phyloP scores from a whole-genome alignment of 1,140 invertebrate species.

The Neodiprion lecontei region DNA sequence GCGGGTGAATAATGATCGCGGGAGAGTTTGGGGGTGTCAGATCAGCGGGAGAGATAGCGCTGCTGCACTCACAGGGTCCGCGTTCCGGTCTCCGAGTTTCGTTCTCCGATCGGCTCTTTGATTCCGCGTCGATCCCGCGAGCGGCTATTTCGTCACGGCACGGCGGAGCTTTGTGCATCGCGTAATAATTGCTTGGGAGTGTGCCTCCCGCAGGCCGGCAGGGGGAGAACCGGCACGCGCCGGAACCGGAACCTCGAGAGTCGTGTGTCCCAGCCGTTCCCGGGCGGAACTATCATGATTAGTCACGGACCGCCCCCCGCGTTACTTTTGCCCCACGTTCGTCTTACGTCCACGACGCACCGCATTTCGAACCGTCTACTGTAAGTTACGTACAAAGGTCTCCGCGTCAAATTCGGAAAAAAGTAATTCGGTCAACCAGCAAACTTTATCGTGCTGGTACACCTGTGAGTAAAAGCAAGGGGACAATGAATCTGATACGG shows the following conservation, averaged over 20 bases:
- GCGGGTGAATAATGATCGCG: slow-evolving; percentile 13
- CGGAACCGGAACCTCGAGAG: slow-evolving; percentile 61
- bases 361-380: too few species aligned
- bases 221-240: slow-evolving; percentile 49
- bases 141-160: neutral
- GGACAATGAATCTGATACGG: too few species aligned
- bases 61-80: slow-evolving; percentile 6
- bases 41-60: neutral
- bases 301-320: slow-evolving; percentile 50
- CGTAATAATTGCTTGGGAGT: slow-evolving; percentile 53
- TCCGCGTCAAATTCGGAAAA: too few species aligned
- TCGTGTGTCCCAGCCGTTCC: slow-evolving; percentile 61
- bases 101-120: neutral
- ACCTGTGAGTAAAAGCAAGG: too few species aligned
- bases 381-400: too few species aligned
- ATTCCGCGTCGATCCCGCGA: neutral
- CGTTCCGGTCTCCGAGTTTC: neutral
- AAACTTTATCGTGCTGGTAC: too few species aligned
- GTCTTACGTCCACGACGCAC: too few species aligned
- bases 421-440: too few species aligned
- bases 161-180: slow-evolving; percentile 44
- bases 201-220: slow-evolving; percentile 28
- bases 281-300: slow-evolving; percentile 63
- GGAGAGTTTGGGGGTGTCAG: slow-evolving; percentile 11
- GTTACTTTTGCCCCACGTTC: too few species aligned